Conservation (phyloP, 2,113 vertebrate species). For the Takifugu bimaculatus region DNA sequence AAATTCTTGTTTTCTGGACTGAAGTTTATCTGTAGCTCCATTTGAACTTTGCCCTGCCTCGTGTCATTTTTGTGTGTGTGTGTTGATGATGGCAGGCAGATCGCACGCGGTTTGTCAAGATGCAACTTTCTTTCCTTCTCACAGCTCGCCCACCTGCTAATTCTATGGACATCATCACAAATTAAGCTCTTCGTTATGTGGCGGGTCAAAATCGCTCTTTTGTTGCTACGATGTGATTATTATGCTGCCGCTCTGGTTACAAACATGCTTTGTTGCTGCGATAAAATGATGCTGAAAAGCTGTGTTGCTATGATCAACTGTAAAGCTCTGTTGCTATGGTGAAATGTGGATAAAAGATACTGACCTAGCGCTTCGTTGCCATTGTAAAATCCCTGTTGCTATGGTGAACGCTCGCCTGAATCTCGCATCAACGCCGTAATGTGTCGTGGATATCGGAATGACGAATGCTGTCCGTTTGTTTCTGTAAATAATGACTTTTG, state of each 20-base stretch:
- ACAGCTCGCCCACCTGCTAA: conserved; percentile 13
- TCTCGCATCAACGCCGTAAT: conserved; percentile 19
- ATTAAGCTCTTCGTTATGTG: conserved; percentile 34
- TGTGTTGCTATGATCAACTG: conserved; percentile 11
- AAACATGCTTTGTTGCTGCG: conserved; percentile 19
- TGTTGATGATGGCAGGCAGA: conserved; percentile 43
- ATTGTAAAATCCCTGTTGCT: conserved; percentile 16
- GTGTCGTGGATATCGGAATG: conserved; percentile 21
- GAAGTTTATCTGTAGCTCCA: background rate
- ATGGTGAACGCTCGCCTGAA: conserved; percentile 19
- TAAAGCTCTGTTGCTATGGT: conserved; percentile 4
- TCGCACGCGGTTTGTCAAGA: conserved; percentile 15
- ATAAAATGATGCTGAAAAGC: conserved; percentile 27
- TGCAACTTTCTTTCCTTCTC: conserved; percentile 16
- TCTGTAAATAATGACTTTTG: conserved; percentile 34
- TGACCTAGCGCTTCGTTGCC: conserved; percentile 23
- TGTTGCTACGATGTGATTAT: conserved; percentile 31
- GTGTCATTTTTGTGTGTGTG: conserved; percentile 8
- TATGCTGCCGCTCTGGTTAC: conserved; percentile 48
- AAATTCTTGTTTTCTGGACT: too few species aligned
- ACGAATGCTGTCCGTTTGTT: conserved; percentile 36
- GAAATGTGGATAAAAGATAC: background rate
- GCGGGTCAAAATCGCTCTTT: conserved; percentile 33
- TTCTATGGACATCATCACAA: conserved; percentile 4
- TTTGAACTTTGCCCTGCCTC: conserved; percentile 5